Evolutionary conservation across 1,140 invertebrate species (phyloP), one percentile per base, ranked within the genome.

Genomic region (Mylabris phalerata): DNA sequence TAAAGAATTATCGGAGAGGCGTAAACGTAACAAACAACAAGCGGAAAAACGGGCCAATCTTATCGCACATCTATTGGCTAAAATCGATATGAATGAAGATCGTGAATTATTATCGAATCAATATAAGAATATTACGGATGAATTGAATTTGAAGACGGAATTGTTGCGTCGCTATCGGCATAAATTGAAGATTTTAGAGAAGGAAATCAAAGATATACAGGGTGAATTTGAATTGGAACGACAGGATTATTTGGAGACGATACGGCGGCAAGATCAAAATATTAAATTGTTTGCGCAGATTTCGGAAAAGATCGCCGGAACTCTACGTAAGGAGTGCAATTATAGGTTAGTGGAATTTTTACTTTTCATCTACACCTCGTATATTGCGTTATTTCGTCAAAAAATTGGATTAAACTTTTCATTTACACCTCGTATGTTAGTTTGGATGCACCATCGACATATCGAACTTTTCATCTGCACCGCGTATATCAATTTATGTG

Each of bases 171-270:
- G 82, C 65, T 84, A 83, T 62, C 80, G 86, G 65, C 76, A 83
- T 60, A 88, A 87, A 75, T 75, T 85, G 10, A 78, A 80, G 69
- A 73, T 80, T 24, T 68, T 89, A 48, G 85, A 90, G 67, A 75
- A 82, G 59, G 90, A 93, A 73, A 86, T 93, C 7, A 72, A 75
- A 13, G 90, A 93, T 75, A 74, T 93, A 1, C 89, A 92, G 63
- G 81, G 85, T 42, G 90, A 93, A 77, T 93, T 93, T 75, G 88
- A 93, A 75, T 78, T 82, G 51, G 90, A 93, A 68, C 73, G 90
- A 9, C 84, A 88, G 3, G 90, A 93, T 70, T 93, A 93, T 68
- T 74, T 93, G 44, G 91, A 93, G 71, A 89, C 90, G 2, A 91
- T 93, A 43, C 74, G 90, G 13, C 80, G 82, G 69, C 86, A 91